phyloP scores from a whole-genome alignment of 2,888 invertebrate genomes.

The Argyresthia albistria region DNA sequence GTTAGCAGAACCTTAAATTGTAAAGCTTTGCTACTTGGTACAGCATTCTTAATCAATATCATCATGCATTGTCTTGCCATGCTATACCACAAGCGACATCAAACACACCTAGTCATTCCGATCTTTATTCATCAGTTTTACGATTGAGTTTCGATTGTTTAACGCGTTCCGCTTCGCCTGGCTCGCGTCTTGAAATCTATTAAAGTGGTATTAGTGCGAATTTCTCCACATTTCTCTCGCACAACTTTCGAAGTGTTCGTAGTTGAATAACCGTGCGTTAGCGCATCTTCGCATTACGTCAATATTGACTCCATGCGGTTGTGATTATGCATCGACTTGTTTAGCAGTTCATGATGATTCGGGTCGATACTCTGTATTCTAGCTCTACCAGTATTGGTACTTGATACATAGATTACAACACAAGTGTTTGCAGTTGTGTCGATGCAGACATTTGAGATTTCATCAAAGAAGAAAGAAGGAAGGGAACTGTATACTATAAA shows the following conservation, averaged over 20 bases:
- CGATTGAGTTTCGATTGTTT: neutral
- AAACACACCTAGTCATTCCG: neutral
- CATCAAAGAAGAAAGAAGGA: no score
- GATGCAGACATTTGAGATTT: no score
- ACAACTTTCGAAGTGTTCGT: slow-evolving; percentile 5
- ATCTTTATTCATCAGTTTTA: neutral
- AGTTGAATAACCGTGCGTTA: slow-evolving; percentile 58
- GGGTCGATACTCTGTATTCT: no score
- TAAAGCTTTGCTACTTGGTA: no score
- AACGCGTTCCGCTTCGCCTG: neutral
- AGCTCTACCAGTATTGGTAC: no score
- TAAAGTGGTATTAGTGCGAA: slow-evolving; percentile 38
- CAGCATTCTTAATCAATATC: neutral
- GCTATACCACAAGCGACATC: neutral
- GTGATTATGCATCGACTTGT: no score
- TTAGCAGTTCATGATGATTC: no score
- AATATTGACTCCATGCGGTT: slow-evolving; percentile 4
- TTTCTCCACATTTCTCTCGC: slow-evolving; percentile 58
- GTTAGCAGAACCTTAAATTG: no score
- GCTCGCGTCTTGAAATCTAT: slow-evolving; percentile 6
- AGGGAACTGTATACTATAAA: no score
- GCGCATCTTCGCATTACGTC: slow-evolving; percentile 43
- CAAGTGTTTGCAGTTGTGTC: no score
- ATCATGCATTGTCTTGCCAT: neutral
- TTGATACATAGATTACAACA: no score